A percentile compares a stretch with the other conserved stretches of the same genome.
Evolutionary conservation across 2,888 invertebrate genomes (phyloP).

Genomic region (Gymnoscelis rufifasciata): DNA sequence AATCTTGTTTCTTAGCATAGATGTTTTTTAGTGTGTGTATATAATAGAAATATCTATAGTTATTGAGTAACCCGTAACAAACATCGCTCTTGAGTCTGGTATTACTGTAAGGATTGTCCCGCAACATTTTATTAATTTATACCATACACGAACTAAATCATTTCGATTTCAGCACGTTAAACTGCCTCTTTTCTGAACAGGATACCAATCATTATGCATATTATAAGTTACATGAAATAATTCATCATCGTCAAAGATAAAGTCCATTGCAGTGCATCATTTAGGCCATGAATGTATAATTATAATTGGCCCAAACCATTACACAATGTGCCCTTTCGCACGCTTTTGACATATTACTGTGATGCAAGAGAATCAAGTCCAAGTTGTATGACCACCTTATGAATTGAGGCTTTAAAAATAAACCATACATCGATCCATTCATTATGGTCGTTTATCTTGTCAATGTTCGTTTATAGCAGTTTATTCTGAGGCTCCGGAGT

Average conservation of each 20-base stretch:
- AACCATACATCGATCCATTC: slow-evolving; percentile 26
- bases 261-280: slow-evolving; percentile 21
- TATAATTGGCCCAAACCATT: slow-evolving; percentile 41
- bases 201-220: background rate
- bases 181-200: background rate
- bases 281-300: slow-evolving; percentile 32
- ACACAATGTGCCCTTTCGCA: slow-evolving; percentile 55
- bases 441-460: slow-evolving; percentile 27
- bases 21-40: too few species aligned
- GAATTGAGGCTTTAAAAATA: slow-evolving; percentile 27
- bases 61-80: too few species aligned
- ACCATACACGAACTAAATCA: too few species aligned
- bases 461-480: slow-evolving; percentile 23
- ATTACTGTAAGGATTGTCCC: too few species aligned
- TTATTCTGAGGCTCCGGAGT: slow-evolving; percentile 11
- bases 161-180: background rate
- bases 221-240: slow-evolving; percentile 7
- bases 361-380: slow-evolving; percentile 43
- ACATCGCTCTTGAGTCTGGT: too few species aligned
- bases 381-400: slow-evolving; percentile 19
- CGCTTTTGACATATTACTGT: slow-evolving; percentile 61
- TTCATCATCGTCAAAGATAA: slow-evolving; percentile 10
- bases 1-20: too few species aligned
- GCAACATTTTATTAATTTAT: too few species aligned
- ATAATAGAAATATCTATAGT: too few species aligned